phyloP scores from a whole-genome alignment of 2,888 invertebrate species.

The Drosophila mimica region DNA sequence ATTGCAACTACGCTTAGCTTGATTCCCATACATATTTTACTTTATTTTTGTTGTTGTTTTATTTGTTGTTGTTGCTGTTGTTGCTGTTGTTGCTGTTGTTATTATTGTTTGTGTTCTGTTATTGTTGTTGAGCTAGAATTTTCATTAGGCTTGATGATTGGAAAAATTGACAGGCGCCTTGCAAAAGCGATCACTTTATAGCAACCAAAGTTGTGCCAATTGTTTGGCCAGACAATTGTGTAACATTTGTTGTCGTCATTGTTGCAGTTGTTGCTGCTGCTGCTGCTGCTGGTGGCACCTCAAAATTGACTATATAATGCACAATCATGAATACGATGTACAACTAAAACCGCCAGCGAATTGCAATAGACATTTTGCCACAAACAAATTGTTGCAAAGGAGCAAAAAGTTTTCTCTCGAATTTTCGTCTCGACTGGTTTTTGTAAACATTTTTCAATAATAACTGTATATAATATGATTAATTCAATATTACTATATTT shows the following conservation, averaged over 20 bases:
- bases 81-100: slow-evolving; percentile 3
- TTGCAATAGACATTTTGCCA: background rate
- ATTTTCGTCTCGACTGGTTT: background rate
- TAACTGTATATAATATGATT: too few species aligned
- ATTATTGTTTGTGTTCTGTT: slow-evolving; percentile 29
- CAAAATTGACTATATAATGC: slow-evolving; percentile 4
- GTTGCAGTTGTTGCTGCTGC: slow-evolving; percentile 6
- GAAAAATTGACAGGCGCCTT: slow-evolving; percentile 74
- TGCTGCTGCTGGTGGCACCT: slow-evolving; percentile 8
- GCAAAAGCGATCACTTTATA: slow-evolving; percentile 69
- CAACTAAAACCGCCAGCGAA: background rate
- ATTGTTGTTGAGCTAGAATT: slow-evolving; percentile 58
- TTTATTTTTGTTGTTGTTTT: too few species aligned
- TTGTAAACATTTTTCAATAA: background rate
- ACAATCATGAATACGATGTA: background rate
- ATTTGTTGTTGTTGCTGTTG: background rate
- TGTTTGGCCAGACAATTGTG: slow-evolving; percentile 66
- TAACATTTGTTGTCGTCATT: slow-evolving; percentile 27
- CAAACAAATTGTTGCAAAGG: background rate
- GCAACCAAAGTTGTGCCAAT: slow-evolving; percentile 38
- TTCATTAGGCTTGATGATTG: slow-evolving; percentile 77
- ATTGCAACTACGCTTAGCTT: slow-evolving; percentile 46
- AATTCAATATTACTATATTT: too few species aligned
- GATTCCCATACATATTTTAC: slow-evolving; percentile 3
- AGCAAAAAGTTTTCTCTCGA: background rate